Percentiles rank a stretch among this genome's conserved stretches.
Evolutionary conservation across 2,888 invertebrate species (phyloP).

Genomic region (Dynastes hyllus): DNA sequence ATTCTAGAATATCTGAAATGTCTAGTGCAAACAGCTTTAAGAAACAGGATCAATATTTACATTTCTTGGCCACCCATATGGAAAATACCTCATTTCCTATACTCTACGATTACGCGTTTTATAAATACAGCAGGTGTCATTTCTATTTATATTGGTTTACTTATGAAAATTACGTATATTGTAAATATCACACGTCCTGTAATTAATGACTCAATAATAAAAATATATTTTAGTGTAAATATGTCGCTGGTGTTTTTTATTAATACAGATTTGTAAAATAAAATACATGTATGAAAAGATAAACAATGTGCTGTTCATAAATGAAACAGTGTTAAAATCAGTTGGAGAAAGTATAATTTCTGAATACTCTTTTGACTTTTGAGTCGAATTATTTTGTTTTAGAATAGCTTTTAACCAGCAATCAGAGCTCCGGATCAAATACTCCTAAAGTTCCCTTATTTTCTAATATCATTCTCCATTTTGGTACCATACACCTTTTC

Average conservation of each 20-base stretch:
- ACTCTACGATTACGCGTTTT: background rate
- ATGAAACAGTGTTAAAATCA: background rate
- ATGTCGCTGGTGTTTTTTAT: background rate
- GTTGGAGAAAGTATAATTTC: too few relatives aligned
- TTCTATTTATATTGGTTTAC: conserved; percentile 5
- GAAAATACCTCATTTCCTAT: background rate
- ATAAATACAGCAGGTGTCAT: conserved; percentile 5
- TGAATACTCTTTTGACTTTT: too few relatives aligned
- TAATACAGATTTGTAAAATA: background rate
- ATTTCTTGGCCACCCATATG: conserved; percentile 3
- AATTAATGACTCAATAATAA: background rate
- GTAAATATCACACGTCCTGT: background rate
- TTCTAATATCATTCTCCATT: too few relatives aligned
- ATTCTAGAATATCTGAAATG: background rate
- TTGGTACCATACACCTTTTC: too few relatives aligned
- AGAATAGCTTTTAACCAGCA: too few relatives aligned
- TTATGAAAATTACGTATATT: conserved; percentile 15
- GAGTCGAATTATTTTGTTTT: too few relatives aligned
- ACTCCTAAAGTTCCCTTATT: too few relatives aligned
- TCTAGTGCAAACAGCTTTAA: background rate
- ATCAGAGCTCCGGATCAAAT: too few relatives aligned
- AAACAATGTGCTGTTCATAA: background rate
- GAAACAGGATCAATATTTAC: conserved; percentile 11
- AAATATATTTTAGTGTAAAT: background rate
- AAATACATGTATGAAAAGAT: background rate